Evolutionary conservation across 2,888 invertebrate species (phyloP), one percentile per base, ranked within the genome.

Genomic region (Pristionchus mayeri): DNA sequence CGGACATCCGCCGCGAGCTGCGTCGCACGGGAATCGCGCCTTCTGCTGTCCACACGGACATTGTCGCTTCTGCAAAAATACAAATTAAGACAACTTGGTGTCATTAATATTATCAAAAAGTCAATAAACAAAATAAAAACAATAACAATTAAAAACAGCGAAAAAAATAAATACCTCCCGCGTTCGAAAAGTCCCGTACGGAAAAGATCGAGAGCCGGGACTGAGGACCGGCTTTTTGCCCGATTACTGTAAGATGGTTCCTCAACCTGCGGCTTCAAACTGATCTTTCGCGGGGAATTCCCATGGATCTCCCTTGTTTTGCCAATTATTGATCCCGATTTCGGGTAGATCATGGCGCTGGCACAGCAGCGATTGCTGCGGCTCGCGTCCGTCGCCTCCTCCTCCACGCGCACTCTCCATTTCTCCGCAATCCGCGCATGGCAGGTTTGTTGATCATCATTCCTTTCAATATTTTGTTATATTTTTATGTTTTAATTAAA

Each of bases 391-490:
- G 60, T 81, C 24, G 81, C 81, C 16, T 81, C 81, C 13, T 81
- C 48, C 27, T 81, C 81, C 40, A 60, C 81, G 18, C 57, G 81
- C n/a, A 24, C 81, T 24, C 81, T 81, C 27, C 81, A 60, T 40
- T 44, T 40, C 44, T 60, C 30, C 21, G 60, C 57, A 0, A 21
- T 60, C 27, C 81, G 81, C 13, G 34, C 40, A 27, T 81, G 81
- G 81, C 81, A 81, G 60, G 81, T 81, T 7, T n/a, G 1, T 44
- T 30, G 21, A 21, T 54, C 30, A 16, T 67, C 37, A 21, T 34
- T 67, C n/a, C 67, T 13, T 13, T 30, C 44, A n/a, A n/a, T n/a
- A n/a, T n/a, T 54, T 63, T 27, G 30, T 37, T n/a, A 34, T 67
- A 9, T 37, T 2, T 37, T 21, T 21, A 21, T 63, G 16, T n/a